Evolutionary conservation across 2,797 vertebrate genomes (phyloP).

Genomic region (Pogonophryne albipinna): DNA sequence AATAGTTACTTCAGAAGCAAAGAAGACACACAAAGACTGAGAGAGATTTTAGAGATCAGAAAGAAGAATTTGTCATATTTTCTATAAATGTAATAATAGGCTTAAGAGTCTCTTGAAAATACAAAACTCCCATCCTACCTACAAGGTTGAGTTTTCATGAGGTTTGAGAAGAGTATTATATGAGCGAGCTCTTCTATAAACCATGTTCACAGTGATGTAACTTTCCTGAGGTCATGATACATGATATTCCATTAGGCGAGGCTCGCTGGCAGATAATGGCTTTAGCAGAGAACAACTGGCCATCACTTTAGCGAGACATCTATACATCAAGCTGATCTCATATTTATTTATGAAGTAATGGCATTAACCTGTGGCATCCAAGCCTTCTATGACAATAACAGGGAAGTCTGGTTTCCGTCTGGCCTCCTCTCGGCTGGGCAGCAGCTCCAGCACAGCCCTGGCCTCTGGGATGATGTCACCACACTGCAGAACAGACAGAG

Average conservation of each 20-base stretch:
- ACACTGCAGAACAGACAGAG: conserved; percentile 82
- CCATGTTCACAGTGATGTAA: conserved; percentile 63
- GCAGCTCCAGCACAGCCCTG: conserved; percentile 81
- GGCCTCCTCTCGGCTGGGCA: conserved; percentile 76
- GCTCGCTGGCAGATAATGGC: conserved; percentile 69
- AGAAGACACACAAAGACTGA: conserved; percentile 6
- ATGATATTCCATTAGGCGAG: conserved; percentile 70
- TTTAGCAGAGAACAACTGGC: conserved; percentile 60
- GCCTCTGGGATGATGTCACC: conserved; percentile 89
- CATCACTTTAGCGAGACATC: conserved; percentile 63
- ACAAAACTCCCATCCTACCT: conserved; percentile 18
- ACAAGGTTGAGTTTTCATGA: conserved; percentile 16
- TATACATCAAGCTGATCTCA: conserved; percentile 66
- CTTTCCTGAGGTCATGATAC: conserved; percentile 75
- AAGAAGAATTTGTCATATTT: neutral
- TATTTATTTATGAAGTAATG: conserved; percentile 73
- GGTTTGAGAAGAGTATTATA: conserved; percentile 51
- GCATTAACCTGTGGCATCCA: conserved; percentile 94
- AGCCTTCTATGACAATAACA: conserved; percentile 91
- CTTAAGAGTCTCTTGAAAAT: conserved; percentile 26
- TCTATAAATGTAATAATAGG: conserved; percentile 1
- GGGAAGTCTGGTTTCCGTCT: conserved; percentile 85
- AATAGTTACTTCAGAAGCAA: conserved; percentile 8
- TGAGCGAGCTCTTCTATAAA: conserved; percentile 58
- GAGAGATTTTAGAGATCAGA: conserved; percentile 6